These are phyloP conservation scores for Chaetorhynchus papuensis DNA, from an alignment of 2,113 vertebrate species.

Conservation along the genomic window DNA sequence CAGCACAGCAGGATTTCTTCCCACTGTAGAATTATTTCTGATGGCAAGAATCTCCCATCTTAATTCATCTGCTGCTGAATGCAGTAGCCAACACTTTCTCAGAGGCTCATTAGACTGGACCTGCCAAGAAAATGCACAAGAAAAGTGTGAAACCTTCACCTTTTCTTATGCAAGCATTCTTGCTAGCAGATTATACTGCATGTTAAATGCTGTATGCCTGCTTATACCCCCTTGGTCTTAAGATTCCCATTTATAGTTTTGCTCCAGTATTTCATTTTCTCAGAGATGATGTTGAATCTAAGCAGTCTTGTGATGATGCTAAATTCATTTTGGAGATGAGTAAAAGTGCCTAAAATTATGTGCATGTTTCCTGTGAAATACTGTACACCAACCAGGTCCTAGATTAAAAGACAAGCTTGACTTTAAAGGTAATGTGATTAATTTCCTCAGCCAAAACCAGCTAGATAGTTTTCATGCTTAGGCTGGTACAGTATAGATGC, in stretches of 20 bases:
- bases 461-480: slow-evolving; percentile 2
- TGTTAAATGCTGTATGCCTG: not conserved
- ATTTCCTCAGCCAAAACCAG: not conserved
- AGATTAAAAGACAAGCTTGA: slow-evolving; percentile 1
- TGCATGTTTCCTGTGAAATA: slow-evolving; percentile 25
- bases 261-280: slow-evolving; percentile 34
- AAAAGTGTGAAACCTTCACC: not conserved
- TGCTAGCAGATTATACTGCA: not conserved
- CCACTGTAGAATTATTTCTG: slow-evolving; percentile 68
- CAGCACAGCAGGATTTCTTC: slow-evolving; percentile 58
- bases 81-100: not conserved
- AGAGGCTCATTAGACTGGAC: not conserved
- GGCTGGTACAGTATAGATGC: not conserved
- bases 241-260: slow-evolving; percentile 23
- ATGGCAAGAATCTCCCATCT: slow-evolving; percentile 34
- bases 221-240: not conserved
- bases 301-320: slow-evolving; percentile 35
- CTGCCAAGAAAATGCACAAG: not conserved
- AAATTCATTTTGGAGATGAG: slow-evolving; percentile 25
- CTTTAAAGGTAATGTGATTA: slow-evolving; percentile 4
- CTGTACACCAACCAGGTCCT: not conserved
- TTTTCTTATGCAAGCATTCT: not conserved
- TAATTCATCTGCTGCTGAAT: slow-evolving; percentile 42
- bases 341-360: slow-evolving; percentile 45
- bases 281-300: slow-evolving; percentile 4